A percentile compares a stretch with the other conserved stretches of the same genome.
phyloP scores from a whole-genome alignment of 2,113 vertebrate species.

The Colius striatus region DNA sequence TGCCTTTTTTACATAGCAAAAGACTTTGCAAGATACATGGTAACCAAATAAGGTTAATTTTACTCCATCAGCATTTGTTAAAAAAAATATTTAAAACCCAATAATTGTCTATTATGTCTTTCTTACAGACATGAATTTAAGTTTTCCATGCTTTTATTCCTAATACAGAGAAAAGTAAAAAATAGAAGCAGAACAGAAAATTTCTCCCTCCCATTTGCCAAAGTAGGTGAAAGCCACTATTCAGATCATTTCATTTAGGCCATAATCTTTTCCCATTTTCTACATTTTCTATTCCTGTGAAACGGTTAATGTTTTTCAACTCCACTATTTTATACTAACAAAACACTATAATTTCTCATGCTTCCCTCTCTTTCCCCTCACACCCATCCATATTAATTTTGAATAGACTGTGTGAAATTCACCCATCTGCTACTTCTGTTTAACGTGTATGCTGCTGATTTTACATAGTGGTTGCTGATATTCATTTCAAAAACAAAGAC shows the following conservation, averaged over 20 bases:
- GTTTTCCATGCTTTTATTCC: neutral
- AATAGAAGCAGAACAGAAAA: neutral
- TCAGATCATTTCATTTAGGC: neutral
- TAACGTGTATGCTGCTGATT: conserved; percentile 47
- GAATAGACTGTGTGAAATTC: conserved; percentile 50
- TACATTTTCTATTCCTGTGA: conserved; percentile 22
- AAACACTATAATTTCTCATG: conserved; percentile 37
- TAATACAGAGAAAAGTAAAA: conserved; percentile 11
- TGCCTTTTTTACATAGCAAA: neutral
- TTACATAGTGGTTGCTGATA: conserved; percentile 19
- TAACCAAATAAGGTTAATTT: neutral
- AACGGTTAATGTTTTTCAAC: conserved; percentile 47
- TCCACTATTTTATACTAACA: conserved; percentile 26
- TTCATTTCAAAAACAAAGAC: conserved; percentile 43
- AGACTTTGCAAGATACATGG: neutral
- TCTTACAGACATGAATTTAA: neutral
- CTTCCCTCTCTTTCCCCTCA: neutral
- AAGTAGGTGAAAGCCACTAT: neutral
- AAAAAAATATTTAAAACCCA: neutral
- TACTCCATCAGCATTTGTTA: neutral
- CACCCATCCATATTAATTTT: conserved; percentile 14
- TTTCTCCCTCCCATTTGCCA: neutral
- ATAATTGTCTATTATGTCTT: neutral
- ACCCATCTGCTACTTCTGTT: conserved; percentile 61
- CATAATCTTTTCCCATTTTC: conserved; percentile 14